Evolutionary conservation across 2,797 vertebrate genomes (phyloP).

Genomic region (Phaenicophaeus curvirostris): DNA sequence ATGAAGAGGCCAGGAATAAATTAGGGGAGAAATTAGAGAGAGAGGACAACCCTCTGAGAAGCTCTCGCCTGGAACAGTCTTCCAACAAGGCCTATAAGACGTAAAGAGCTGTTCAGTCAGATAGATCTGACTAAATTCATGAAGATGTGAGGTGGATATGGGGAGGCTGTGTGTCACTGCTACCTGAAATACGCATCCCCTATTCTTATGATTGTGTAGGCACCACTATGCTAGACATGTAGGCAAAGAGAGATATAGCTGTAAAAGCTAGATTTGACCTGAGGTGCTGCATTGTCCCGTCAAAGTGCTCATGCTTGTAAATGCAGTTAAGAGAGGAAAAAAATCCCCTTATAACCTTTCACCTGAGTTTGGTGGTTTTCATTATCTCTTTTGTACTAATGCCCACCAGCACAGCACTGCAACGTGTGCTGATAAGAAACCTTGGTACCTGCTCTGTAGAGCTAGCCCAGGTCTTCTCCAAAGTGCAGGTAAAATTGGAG

Average conservation of each 20-base stretch:
- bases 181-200: background rate
- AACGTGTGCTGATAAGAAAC: background rate
- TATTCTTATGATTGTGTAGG: background rate
- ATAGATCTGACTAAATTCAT: background rate
- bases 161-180: background rate
- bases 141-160: background rate
- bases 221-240: background rate
- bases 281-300: background rate
- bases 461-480: background rate
- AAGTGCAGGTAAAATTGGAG: background rate
- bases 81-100: background rate
- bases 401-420: background rate
- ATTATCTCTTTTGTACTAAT: background rate
- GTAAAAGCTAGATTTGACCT: background rate
- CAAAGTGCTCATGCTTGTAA: background rate
- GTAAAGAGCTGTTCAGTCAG: background rate
- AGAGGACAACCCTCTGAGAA: constrained; percentile 46
- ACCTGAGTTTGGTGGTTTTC: background rate
- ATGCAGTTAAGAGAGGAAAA: background rate
- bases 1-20: constrained; percentile 50
- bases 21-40: constrained; percentile 44
- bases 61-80: background rate
- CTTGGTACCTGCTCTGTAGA: background rate
- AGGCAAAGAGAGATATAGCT: background rate
- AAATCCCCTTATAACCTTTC: background rate